Evolutionary conservation across 2,797 vertebrate species (phyloP), one percentile per base, ranked within the genome.

Genomic region (Adelosebastes latens): DNA sequence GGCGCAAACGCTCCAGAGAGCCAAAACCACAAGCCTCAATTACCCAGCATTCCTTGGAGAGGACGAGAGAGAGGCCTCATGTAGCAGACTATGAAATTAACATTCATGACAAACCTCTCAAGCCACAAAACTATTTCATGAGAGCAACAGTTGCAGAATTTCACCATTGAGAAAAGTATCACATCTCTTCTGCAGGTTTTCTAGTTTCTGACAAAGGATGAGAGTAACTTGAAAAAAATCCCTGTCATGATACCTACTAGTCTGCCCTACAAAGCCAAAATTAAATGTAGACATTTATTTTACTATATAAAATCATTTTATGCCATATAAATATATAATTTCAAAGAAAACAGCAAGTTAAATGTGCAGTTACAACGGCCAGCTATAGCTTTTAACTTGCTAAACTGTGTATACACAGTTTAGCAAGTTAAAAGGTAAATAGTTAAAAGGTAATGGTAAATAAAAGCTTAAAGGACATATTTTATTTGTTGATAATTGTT

Each of bases 21-120:
- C 91, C 88, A 90, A 88, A 89, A 89, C 92, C 91, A 63, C 91
- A 92, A 80, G 80, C 91, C 82, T 82, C 83, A 87, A 80, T 92
- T 88, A 81, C 85, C 88, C 85, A 90, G 89, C 81, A 90, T 92
- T 94, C 89, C 75, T 87, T 27, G 39, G 67, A 73, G 81, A 86
- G 71, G 75, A 86, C 8, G 72, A 82, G 70, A 77, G 80, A 83
- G 42, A 46, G 80, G 79, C 88, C 81, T 93, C 59, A 49, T 86
- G 85, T 73, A 85, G 83, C 71, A 76, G 63, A 82, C 69, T 88
- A 68, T 79, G 64, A 90, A 87, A 85, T 88, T 82, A 92, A 88
- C 83, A 83, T 89, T 87, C 71, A 82, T 14, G 79, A 89, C 81
- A 87, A 92, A 88, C 80, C 85, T 86, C 84, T 64, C 2, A 18